Percentiles rank a stretch among this genome's conserved stretches.
Evolutionary conservation across 1,140 invertebrate genomes (phyloP).

Genomic region (Drosophila serrata): DNA sequence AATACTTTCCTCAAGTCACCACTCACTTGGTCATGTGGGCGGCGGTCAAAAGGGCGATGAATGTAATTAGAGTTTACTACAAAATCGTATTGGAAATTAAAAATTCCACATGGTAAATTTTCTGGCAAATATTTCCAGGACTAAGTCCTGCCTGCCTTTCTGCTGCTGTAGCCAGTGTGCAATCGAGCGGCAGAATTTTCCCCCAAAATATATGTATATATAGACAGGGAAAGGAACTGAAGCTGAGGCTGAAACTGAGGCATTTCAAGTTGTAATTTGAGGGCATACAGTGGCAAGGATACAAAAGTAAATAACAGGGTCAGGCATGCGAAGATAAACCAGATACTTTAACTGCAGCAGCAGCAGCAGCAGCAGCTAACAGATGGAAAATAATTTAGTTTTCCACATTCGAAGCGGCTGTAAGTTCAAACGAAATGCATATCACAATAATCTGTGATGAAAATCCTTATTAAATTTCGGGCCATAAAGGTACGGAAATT

Average conservation of each 20-base stretch:
- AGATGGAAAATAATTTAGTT: constrained; percentile 39
- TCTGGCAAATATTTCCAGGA: constrained; percentile 37
- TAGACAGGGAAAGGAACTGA: neutral
- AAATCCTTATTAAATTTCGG: constrained; percentile 42
- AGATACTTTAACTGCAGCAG: constrained; percentile 30
- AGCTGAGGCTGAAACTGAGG: neutral
- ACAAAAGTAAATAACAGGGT: constrained; percentile 47
- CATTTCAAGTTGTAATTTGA: constrained; percentile 53
- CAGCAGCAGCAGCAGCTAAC: constrained; percentile 15
- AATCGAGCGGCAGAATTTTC: constrained; percentile 37
- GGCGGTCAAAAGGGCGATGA: constrained; percentile 31
- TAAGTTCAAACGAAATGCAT: constrained; percentile 32
- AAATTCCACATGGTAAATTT: constrained; percentile 54
- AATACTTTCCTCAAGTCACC: constrained; percentile 9
- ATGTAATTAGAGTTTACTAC: constrained; percentile 73
- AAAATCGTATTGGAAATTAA: constrained; percentile 66
- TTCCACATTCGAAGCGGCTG: constrained; percentile 27
- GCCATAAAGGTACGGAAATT: constrained; percentile 16
- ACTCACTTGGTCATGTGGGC: constrained; percentile 16
- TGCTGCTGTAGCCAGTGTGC: constrained; percentile 20
- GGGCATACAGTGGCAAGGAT: constrained; percentile 41
- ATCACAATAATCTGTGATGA: constrained; percentile 40
- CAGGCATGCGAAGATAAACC: constrained; percentile 42
- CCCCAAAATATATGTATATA: constrained; percentile 2
- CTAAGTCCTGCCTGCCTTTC: constrained; percentile 1